Base-by-base conservation (phyloP, 23 tunicate species). In the Styela clava region DNA sequence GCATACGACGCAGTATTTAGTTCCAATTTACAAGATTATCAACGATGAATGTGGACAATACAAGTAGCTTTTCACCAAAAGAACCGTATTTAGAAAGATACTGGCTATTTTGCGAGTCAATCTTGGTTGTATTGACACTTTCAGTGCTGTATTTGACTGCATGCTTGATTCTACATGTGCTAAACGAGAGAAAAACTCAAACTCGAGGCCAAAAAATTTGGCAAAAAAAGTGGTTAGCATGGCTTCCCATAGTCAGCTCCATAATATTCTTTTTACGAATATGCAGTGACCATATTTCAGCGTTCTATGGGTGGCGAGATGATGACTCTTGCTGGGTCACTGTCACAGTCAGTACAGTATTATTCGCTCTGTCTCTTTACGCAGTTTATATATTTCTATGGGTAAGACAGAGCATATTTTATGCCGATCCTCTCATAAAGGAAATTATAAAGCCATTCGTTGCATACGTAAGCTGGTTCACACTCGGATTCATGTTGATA, bases 31-130 rank as follows among this genome's bases (percentile, higher is more conserved):
- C n/a, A n/a, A n/a, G n/a, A n/a, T n/a, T n/a, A n/a, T n/a, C n/a
- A n/a, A n/a, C n/a, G n/a, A n/a, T n/a, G n/a, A n/a, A n/a, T n/a
- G n/a, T n/a, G n/a, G n/a, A n/a, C n/a, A n/a, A n/a, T n/a, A n/a
- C n/a, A n/a, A n/a, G n/a, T n/a, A n/a, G n/a, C n/a, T n/a, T n/a
- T n/a, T 44, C 56, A 12, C 56, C 56, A 12, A 7, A 44, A 1
- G 71, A 67, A 21, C 81, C 81, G 24, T 76, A 76, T 1, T 76
- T 52, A 16, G 24, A 76, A 1, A 76, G 18, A 27, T 93, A 93
- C 63, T 93, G 98, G 98, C 65, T 93, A 24, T 74, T 84, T 16
- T 85, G 86, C n/a, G 93, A 87, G 33, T 30, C 73, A 5, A 52
- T 84, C 16, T 61, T 93, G 1, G 63, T 82, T 33, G 19, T 88